These are phyloP conservation scores for Poecilia picta DNA, from an alignment of 2,797 vertebrate species.

Conservation along the genomic window DNA sequence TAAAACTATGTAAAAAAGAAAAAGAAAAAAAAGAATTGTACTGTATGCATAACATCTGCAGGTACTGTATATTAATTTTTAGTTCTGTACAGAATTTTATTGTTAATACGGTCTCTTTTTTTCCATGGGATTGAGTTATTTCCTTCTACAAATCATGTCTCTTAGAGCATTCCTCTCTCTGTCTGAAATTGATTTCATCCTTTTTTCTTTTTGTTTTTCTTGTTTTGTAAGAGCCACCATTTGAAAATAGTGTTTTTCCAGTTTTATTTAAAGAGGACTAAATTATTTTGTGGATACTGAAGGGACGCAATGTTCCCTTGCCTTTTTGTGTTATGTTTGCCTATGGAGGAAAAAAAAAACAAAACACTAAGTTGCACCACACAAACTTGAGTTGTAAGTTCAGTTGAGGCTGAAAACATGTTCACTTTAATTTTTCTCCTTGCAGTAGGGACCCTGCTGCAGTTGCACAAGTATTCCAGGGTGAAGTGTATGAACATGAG, in stretches of 20 bases:
- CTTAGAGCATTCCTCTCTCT: slow-evolving; percentile 75
- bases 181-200: slow-evolving; percentile 69
- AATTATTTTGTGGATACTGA: slow-evolving; percentile 79
- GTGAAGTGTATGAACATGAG: slow-evolving; percentile 72
- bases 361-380: slow-evolving; percentile 66
- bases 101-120: slow-evolving; percentile 80
- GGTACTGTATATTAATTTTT: slow-evolving; percentile 94
- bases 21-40: slow-evolving; percentile 82
- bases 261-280: slow-evolving; percentile 80
- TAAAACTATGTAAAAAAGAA: slow-evolving; percentile 86
- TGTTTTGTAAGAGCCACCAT: slow-evolving; percentile 72
- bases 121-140: slow-evolving; percentile 85
- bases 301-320: slow-evolving; percentile 65
- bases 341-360: slow-evolving; percentile 26
- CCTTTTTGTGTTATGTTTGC: slow-evolving; percentile 74
- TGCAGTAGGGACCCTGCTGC: slow-evolving; percentile 68
- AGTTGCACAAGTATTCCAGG: slow-evolving; percentile 80
- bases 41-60: slow-evolving; percentile 94
- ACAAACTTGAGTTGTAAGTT: slow-evolving; percentile 71
- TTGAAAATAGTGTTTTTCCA: slow-evolving; percentile 76
- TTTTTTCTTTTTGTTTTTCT: slow-evolving; percentile 19
- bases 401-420: slow-evolving; percentile 73
- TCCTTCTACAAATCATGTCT: slow-evolving; percentile 81
- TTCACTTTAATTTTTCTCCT: slow-evolving; percentile 76
- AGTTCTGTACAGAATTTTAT: slow-evolving; percentile 92